Base-by-base conservation (phyloP, 2,888 invertebrate species). In the Sussaba pulchella region DNA sequence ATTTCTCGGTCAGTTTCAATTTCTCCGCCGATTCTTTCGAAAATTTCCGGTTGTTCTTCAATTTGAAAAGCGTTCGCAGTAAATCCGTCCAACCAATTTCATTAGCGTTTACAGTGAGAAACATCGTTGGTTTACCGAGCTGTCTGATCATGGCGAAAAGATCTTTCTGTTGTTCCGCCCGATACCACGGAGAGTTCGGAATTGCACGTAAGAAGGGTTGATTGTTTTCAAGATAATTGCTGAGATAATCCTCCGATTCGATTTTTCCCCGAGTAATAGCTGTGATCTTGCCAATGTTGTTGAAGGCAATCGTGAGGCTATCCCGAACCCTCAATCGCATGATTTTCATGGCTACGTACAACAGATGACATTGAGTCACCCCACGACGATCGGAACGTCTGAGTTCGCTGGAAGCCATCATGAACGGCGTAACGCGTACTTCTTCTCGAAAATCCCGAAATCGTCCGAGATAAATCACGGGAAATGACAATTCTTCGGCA, bases 401-500 rank as follows among this genome's bases (percentile, higher is more conserved):
- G 81, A 92, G 41, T 81, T 92, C 92, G 88, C 91, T 92, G 50
- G 89, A 86, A 3, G 90, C 90, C 54, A 91, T 88, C 89, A 88
- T 90, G 85, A 85, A 90, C 24, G 89, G 89, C 82, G 91, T 90
- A 2, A 88, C 88, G 73, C 72, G 69, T 82, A 92, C 79, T 12
- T 82, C 86, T 74, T 75, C 82, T 54, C 84, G 61, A 82, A 91
- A 92, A 1, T 5, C n/a, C 6, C 73, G 89, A 87, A 69, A 85
- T 63, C 91, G 52, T 5, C 92, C 92, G 26, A 75, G 86, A 86
- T 92, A 93, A 84, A 92, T 92, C 19, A 76, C 21, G 3, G 92
- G 92, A 85, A 92, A 92, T 2, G 92, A 92, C 17, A 92, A 69
- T 72, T 92, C 92, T 88, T 92, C 92, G 12, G 91, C 91, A 87